Percentiles rank a stretch among this genome's conserved stretches.
These are phyloP conservation scores for Diogma glabrata DNA, from an alignment of 2,888 invertebrate genomes.

Conservation along the genomic window DNA sequence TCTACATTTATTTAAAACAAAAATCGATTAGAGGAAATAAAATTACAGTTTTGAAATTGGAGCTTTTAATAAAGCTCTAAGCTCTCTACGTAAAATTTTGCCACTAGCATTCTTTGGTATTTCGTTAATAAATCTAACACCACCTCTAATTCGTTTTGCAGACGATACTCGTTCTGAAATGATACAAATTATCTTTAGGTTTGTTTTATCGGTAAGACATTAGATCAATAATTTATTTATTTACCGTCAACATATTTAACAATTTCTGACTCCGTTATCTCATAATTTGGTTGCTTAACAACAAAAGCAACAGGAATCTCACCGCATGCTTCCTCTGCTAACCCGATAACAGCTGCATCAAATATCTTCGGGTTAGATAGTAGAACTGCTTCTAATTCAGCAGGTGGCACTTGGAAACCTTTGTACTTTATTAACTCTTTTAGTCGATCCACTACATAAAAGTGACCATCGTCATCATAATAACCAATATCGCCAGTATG, in stretches of 20 bases:
- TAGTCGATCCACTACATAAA: conserved; percentile 72
- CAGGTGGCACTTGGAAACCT: conserved; percentile 76
- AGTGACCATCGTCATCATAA: conserved; percentile 62
- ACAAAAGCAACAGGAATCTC: conserved; percentile 68
- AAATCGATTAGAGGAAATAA: too few species aligned
- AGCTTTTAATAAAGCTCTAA: too few species aligned
- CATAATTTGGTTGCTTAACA: conserved; percentile 44
- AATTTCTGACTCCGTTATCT: conserved; percentile 44
- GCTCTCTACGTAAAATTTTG: too few species aligned
- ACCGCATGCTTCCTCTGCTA: conserved; percentile 60
- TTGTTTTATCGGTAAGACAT: too few species aligned
- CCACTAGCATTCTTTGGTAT: conserved; percentile 69
- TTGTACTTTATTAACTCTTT: conserved; percentile 89
- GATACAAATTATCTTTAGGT: too few species aligned
- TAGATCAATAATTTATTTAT: too few species aligned
- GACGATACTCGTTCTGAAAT: conserved; percentile 55
- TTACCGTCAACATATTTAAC: conserved; percentile 40
- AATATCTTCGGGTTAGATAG: conserved; percentile 56
- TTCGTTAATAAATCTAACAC: conserved; percentile 49
- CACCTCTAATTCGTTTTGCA: conserved; percentile 61
- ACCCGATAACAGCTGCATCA: conserved; percentile 73
- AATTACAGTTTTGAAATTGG: too few species aligned
- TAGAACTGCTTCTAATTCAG: conserved; percentile 72
- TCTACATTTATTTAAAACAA: too few species aligned
- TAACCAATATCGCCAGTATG: conserved; percentile 75